phyloP scores from a whole-genome alignment of 1,140 invertebrate species.

The Drosophila pallidifrons region DNA sequence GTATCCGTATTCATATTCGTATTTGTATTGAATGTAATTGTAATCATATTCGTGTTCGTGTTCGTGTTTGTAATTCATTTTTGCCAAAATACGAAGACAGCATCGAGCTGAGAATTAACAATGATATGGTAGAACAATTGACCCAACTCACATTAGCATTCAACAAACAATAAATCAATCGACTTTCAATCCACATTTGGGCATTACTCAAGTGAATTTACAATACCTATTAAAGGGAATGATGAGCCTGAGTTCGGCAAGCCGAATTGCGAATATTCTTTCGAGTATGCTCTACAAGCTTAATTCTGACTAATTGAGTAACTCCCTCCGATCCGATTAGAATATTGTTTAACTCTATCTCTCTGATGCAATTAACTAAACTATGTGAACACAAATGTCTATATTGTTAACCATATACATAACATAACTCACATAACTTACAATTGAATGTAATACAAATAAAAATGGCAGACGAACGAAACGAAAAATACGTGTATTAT shows the following conservation, averaged over 20 bases:
- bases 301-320: background rate
- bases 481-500: constrained; percentile 8
- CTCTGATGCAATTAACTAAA: background rate
- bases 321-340: background rate
- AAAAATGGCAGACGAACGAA: constrained; percentile 1
- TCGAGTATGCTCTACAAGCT: background rate
- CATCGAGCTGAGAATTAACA: constrained; percentile 23
- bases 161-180: constrained; percentile 5
- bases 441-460: constrained; percentile 9
- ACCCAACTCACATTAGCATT: constrained; percentile 7
- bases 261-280: constrained; percentile 14
- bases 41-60: constrained; percentile 22
- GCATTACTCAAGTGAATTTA: background rate
- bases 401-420: constrained; percentile 38
- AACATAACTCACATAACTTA: background rate
- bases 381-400: constrained; percentile 32
- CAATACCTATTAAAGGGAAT: background rate
- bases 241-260: constrained; percentile 10
- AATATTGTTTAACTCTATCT: background rate
- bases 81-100: constrained; percentile 19
- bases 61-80: constrained; percentile 30
- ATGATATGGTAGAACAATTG: constrained; percentile 21
- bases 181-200: background rate
- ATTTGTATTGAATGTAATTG: constrained; percentile 26
- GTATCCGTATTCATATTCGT: constrained; percentile 31